These are phyloP conservation scores for Caerostris extrusa DNA, from an alignment of 1,140 invertebrate species.

Conservation along the genomic window DNA sequence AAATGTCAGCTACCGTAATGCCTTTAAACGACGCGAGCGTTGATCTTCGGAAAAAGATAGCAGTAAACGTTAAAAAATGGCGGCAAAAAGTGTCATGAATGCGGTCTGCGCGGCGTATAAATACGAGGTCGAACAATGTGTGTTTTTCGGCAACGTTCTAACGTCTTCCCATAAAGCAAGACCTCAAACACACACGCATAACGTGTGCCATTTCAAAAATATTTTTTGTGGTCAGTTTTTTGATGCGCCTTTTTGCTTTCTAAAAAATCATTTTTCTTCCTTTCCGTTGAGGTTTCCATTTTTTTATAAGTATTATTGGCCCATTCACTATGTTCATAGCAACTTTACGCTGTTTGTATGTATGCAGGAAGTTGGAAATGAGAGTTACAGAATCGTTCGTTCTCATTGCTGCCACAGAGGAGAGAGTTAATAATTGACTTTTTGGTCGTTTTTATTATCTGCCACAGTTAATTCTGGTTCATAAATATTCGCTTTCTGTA, in stretches of 20 bases:
- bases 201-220: conserved; percentile 55
- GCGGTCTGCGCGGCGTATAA: background rate
- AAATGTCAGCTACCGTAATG: conserved; percentile 45
- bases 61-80: conserved; percentile 20
- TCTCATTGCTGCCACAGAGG: background rate
- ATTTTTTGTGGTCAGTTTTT: conserved; percentile 27
- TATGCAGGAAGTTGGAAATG: background rate
- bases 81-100: conserved; percentile 39
- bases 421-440: conserved; percentile 42
- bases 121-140: conserved; percentile 12
- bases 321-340: too few species aligned
- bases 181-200: conserved; percentile 40
- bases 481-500: too few species aligned
- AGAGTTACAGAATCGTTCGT: conserved; percentile 13
- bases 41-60: conserved; percentile 40
- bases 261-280: background rate
- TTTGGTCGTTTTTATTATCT: background rate
- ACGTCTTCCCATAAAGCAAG: conserved; percentile 24
- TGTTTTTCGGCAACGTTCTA: background rate
- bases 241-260: background rate
- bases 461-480: background rate
- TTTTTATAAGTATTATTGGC: too few species aligned
- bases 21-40: too few species aligned
- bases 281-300: too few species aligned
- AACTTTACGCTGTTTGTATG: too few species aligned